Evolutionary conservation across 2,797 vertebrate genomes (phyloP).

Genomic region (Poecile montanus): DNA sequence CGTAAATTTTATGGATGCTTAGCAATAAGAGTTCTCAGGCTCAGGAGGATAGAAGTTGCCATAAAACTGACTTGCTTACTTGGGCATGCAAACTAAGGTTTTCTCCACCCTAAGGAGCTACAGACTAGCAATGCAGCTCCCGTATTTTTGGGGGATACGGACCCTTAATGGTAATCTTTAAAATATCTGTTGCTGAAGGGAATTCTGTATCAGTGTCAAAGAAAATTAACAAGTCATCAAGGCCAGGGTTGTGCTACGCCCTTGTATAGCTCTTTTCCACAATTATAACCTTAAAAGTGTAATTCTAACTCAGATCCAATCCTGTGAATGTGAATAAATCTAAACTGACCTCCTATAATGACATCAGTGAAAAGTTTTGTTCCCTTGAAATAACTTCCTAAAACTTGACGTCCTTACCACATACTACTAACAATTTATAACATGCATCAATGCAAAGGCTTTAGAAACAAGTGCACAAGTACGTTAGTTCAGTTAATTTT

Average conservation of each 20-base stretch:
- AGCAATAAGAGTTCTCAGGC: neutral
- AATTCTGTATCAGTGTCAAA: neutral
- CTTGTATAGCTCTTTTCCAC: neutral
- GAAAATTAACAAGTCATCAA: neutral
- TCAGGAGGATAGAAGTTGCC: neutral
- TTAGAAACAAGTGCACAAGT: neutral
- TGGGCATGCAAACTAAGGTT: neutral
- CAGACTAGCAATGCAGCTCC: neutral
- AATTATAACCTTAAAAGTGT: neutral
- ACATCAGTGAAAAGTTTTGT: neutral
- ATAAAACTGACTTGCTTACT: neutral
- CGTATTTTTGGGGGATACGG: neutral
- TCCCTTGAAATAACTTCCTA: neutral
- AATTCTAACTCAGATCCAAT: neutral
- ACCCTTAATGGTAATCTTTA: neutral
- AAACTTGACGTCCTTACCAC: neutral
- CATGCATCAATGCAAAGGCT: neutral
- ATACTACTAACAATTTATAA: neutral
- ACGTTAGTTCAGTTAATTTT: neutral
- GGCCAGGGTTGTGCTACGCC: neutral
- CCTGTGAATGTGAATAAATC: neutral
- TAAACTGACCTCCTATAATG: neutral
- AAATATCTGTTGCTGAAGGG: neutral
- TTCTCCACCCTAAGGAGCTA: neutral
- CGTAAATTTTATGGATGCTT: slow-evolving; percentile 40